Evolutionary conservation across 2,797 vertebrate species (phyloP), one percentile per base, ranked within the genome.

Genomic region (Paramormyrops hopkinsi): DNA sequence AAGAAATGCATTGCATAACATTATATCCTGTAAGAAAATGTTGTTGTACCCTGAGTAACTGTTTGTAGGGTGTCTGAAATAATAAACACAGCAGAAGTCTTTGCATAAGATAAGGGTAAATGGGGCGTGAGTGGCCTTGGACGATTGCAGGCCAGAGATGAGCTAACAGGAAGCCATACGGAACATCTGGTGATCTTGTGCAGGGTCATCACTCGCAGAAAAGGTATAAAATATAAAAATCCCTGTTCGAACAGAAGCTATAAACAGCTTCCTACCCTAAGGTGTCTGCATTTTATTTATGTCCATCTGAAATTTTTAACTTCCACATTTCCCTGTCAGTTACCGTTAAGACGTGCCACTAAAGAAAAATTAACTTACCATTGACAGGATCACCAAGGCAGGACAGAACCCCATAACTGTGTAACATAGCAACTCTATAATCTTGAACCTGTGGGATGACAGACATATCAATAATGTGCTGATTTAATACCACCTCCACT

Each of bases 361-460:
- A 69, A 76, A 76, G 4, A 25, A 76, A 17, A 44, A 79, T 19
- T n/a, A 0, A 41, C 97, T 97, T 94, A 99, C 98, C 98, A 98
- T 98, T 5, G 97, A 99, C 54, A 99, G 93, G 91, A 99, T 95
- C 91, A 98, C 97, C 91, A 98, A 85, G 33, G 98, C 98, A 0
- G 98, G 98, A 92, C 97, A 95, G 11, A 95, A 93, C 11, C 98
- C 97, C 98, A 99, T 99, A 90, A 96, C 91, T 5, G 97, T 89
- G 0, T 99, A 99, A 89, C 97, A 98, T 86, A 98, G 91, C 92
- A 99, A 89, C 93, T 99, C 98, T 69, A 97, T 92, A 90, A 98
- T 95, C 92, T 99, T 99, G 94, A 98, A 98, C 96, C 98, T 99
- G 93, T 9, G 90, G 37, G 90, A 2, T 53, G 69, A 88, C 11